phyloP scores from a whole-genome alignment of 1,140 invertebrate genomes.

The Harpegnathos saltator region DNA sequence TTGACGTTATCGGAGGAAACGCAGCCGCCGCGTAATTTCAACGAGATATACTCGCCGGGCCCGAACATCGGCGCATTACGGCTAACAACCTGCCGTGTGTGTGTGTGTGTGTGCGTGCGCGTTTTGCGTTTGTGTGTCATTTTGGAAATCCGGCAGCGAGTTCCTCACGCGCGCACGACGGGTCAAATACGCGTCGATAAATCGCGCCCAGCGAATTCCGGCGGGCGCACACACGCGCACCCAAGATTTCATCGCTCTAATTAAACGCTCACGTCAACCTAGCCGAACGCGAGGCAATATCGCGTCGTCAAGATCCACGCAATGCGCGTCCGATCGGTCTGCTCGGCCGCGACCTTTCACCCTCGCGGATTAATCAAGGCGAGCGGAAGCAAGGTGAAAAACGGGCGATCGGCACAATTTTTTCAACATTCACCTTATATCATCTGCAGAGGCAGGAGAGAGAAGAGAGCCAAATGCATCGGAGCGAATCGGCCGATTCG shows the following conservation, averaged over 20 bases:
- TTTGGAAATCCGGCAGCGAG: neutral
- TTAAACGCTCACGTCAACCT: slow-evolving; percentile 44
- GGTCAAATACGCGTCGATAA: neutral
- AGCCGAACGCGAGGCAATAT: slow-evolving; percentile 33
- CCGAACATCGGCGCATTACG: too few species aligned
- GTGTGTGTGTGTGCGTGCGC: too few species aligned
- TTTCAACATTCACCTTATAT: too few species aligned
- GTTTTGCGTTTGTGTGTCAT: neutral
- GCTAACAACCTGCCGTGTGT: too few species aligned
- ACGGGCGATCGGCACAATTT: too few species aligned
- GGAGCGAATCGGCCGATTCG: too few species aligned
- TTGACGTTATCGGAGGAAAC: neutral
- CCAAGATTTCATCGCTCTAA: slow-evolving; percentile 44
- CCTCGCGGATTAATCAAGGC: neutral
- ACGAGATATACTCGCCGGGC: neutral
- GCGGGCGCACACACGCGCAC: neutral
- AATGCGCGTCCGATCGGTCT: neutral
- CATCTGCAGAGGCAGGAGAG: too few species aligned
- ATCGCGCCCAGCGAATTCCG: neutral
- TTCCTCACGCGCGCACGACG: neutral
- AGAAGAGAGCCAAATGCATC: too few species aligned
- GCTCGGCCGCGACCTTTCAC: neutral
- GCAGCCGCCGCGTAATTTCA: neutral
- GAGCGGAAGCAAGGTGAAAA: neutral
- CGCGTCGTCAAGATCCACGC: slow-evolving; percentile 21